phyloP scores from a whole-genome alignment of 2,797 vertebrate species.

The Micromesistius poutassou region DNA sequence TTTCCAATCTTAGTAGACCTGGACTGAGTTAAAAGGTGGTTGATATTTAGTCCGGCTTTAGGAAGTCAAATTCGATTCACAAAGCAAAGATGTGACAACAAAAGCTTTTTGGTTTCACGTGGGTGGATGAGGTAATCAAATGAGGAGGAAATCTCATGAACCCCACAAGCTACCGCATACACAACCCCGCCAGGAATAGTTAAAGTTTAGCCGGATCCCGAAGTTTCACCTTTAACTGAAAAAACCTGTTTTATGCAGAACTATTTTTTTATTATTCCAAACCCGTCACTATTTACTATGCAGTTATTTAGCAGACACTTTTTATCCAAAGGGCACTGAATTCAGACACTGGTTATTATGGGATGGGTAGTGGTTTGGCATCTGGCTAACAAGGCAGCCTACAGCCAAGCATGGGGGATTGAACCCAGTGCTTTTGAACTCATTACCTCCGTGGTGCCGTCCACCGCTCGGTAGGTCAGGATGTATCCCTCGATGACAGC shows the following conservation, averaged over 20 bases:
- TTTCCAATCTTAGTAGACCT: not conserved
- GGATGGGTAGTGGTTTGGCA: not conserved
- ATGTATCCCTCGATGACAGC: slow-evolving; percentile 81
- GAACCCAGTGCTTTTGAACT: not conserved
- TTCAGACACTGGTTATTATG: not conserved
- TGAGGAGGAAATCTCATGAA: not conserved
- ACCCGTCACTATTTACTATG: not conserved
- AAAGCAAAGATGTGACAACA: not conserved
- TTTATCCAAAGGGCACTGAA: not conserved
- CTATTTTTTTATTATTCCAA: not conserved
- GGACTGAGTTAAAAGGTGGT: not conserved
- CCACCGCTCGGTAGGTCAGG: slow-evolving; percentile 75
- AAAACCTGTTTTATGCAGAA: not conserved
- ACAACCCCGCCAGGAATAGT: not conserved
- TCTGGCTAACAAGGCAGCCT: not conserved
- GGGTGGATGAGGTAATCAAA: not conserved
- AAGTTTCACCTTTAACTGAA: not conserved
- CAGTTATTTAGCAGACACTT: not conserved
- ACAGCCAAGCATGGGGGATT: not conserved
- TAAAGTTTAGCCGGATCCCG: not conserved
- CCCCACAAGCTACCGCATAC: not conserved
- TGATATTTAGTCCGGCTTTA: not conserved
- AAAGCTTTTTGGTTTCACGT: not conserved
- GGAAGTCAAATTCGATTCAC: not conserved
- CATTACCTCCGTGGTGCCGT: slow-evolving; percentile 67